Conservation (phyloP, 2,797 vertebrate species). For the Euphonia xanthogaster region DNA sequence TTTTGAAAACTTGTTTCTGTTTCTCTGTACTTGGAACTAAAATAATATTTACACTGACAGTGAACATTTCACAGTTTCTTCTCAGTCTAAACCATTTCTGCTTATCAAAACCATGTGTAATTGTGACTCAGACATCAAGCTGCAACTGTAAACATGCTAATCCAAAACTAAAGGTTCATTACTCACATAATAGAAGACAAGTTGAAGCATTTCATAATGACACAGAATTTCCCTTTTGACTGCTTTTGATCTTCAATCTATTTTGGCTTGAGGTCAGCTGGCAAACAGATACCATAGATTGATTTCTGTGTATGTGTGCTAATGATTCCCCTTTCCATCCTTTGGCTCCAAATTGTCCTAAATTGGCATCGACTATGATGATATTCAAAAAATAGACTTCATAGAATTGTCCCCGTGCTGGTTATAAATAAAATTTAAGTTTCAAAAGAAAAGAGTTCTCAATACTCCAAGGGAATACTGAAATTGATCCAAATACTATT, state of each 20-base stretch:
- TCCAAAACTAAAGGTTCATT: constrained; percentile 71
- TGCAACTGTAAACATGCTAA: constrained; percentile 52
- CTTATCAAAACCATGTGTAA: constrained; percentile 31
- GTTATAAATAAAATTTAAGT: not conserved
- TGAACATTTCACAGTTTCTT: constrained; percentile 35
- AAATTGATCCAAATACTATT: not conserved
- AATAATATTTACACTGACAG: constrained; percentile 41
- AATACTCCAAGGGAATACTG: not conserved
- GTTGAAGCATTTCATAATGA: constrained; percentile 31
- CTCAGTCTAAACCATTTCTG: not conserved
- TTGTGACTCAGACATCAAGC: constrained; percentile 38
- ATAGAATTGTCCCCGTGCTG: not conserved
- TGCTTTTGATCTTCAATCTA: constrained; percentile 64
- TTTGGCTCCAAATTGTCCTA: constrained; percentile 53
- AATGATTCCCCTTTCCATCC: constrained; percentile 49
- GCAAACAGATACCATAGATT: constrained; percentile 63
- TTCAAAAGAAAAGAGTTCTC: not conserved
- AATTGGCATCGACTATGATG: constrained; percentile 17
- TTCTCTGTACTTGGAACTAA: constrained; percentile 23
- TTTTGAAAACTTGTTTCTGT: not conserved
- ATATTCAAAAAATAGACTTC: constrained; percentile 38
- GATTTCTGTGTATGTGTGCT: constrained; percentile 43
- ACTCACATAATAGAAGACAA: constrained; percentile 51
- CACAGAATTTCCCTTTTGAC: constrained; percentile 63
- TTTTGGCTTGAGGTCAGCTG: constrained; percentile 68